phyloP scores from a whole-genome alignment of 2,113 vertebrate genomes.

The Pitta sordida region DNA sequence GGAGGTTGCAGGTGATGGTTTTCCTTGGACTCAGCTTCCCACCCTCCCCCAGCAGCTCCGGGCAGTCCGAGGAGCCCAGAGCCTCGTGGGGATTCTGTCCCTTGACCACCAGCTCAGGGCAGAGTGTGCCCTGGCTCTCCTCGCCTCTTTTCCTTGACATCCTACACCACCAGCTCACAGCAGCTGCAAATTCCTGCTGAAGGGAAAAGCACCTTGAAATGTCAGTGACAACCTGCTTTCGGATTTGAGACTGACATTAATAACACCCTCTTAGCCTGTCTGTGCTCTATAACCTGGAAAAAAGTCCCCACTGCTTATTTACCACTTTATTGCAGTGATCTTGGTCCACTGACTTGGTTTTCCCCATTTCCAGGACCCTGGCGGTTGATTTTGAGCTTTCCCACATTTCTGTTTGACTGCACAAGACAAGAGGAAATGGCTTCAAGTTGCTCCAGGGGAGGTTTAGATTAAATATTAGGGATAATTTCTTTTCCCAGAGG shows the following conservation, averaged over 20 bases:
- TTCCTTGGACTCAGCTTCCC: background rate
- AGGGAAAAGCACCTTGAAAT: background rate
- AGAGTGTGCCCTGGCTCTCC: fast-evolving
- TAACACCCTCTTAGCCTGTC: background rate
- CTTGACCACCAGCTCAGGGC: background rate
- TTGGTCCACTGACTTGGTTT: fast-evolving
- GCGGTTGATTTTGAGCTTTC: background rate
- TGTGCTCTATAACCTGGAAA: background rate
- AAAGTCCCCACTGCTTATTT: background rate
- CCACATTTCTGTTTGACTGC: fast-evolving
- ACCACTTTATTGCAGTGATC: fast-evolving
- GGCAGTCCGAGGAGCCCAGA: background rate
- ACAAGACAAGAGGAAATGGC: background rate
- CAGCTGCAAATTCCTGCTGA: background rate
- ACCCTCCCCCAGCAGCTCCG: background rate
- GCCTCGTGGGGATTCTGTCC: background rate
- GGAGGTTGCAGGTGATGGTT: background rate
- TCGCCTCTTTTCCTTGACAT: background rate
- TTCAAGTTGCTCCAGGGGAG: background rate
- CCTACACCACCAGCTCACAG: background rate
- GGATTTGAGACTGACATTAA: background rate
- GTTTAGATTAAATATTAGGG: background rate
- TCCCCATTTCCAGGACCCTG: fast-evolving
- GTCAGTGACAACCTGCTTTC: fast-evolving
- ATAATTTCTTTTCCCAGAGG: background rate